Evolutionary conservation across 2,888 invertebrate species (phyloP), one percentile per base, ranked within the genome.

Genomic region (Tinea trinotella): DNA sequence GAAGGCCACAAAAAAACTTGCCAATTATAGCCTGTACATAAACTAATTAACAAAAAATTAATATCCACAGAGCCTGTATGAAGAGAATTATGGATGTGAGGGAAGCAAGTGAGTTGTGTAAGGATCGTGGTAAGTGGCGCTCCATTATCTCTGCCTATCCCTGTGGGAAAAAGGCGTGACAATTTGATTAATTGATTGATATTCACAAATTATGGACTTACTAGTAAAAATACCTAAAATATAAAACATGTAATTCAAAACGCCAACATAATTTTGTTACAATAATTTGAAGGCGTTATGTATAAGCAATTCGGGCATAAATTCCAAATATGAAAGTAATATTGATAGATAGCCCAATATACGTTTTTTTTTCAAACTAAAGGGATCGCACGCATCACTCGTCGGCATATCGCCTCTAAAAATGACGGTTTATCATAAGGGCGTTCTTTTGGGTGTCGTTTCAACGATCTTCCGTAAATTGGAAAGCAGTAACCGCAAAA

Each of bases 281-380:
- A 7, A 30, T 30, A 30, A 30, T 30, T 30, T 30, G 7, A 30
- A 2, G 30, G 30, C 30, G 7, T 30, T 40, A 40, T 64, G 40
- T 40, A 40, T 40, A 40, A 40, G 3, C 13, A 72, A 67, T 67
- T 67, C 67, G 62, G 57, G 40, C 40, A 12, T 15, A 12, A 40
- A 40, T 15, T 40, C 40, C 40, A 64, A 58, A 67, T 64, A 65
- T 57, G 62, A 63, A 67, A 68, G 64, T 68, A 68, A 70, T 74
- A 70, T 72, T 74, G 74, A 75, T 74, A 73, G 71, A 75, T 73
- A 65, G 61, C 66, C 66, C 68, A 72, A 73, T 73, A 70, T 69
- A 62, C 60, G 61, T 61, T 62, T 10, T 62, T 30, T 59, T 64
- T 58, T 59, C 57, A 57, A 64, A 62, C 59, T 66, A 64, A 61